phyloP scores from a whole-genome alignment of 2,113 vertebrate genomes.

The Ammodytes dubius region DNA sequence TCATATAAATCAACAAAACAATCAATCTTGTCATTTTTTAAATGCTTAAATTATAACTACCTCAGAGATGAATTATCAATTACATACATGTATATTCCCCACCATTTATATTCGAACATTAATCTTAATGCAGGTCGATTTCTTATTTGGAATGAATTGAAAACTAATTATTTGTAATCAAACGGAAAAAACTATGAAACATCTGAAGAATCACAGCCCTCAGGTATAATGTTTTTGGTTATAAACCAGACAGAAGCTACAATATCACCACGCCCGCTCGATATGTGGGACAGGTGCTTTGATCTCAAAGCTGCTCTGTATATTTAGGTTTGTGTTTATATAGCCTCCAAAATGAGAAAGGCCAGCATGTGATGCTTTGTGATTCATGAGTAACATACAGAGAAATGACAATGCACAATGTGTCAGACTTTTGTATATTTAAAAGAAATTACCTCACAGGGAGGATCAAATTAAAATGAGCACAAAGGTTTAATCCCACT shows the following conservation, averaged over 20 bases:
- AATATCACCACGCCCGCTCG: neutral
- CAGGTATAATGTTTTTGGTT: constrained; percentile 7
- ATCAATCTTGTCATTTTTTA: neutral
- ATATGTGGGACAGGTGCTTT: constrained; percentile 38
- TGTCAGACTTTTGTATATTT: constrained; percentile 9
- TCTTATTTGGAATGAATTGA: constrained; percentile 4
- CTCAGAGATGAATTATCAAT: neutral
- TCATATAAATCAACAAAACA: neutral
- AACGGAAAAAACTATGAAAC: constrained; percentile 1
- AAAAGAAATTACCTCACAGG: neutral
- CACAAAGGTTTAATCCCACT: neutral
- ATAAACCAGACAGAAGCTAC: constrained; percentile 28
- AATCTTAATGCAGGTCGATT: neutral
- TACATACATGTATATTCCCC: neutral
- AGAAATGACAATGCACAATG: neutral
- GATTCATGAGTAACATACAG: neutral
- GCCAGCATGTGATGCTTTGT: neutral
- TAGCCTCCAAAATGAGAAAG: constrained; percentile 20
- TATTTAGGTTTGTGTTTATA: neutral
- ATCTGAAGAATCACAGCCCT: constrained; percentile 53
- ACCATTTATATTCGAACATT: neutral
- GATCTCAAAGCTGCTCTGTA: constrained; percentile 28
- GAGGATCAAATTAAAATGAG: constrained; percentile 15
- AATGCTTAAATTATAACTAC: neutral
- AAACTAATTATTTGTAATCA: neutral